phyloP scores from a whole-genome alignment of 2,888 invertebrate species.

The Pycnomerus fuliginosus region DNA sequence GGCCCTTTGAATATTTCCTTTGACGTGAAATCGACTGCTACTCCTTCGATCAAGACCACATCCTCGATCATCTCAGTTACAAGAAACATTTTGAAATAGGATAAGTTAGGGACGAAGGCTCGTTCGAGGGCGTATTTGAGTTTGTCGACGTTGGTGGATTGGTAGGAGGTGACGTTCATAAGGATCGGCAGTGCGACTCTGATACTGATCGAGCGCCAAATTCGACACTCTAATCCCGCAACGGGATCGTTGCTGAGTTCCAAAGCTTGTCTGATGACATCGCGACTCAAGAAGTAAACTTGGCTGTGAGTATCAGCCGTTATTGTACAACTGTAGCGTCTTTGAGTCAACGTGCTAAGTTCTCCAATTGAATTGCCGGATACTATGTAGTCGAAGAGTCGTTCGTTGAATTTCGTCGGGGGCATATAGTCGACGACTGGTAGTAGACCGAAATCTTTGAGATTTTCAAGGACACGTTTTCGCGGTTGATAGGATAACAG shows the following conservation, averaged over 20 bases:
- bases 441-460: constrained; percentile 50
- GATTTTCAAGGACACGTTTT: background rate
- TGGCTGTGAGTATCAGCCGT: constrained; percentile 62
- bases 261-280: constrained; percentile 54
- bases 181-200: constrained; percentile 30
- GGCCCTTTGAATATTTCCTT: constrained; percentile 59
- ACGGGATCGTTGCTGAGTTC: constrained; percentile 28
- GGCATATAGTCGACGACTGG: constrained; percentile 59
- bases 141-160: background rate
- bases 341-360: constrained; percentile 59
- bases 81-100: constrained; percentile 55
- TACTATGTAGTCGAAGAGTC: constrained; percentile 59
- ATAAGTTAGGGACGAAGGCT: constrained; percentile 58
- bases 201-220: constrained; percentile 42
- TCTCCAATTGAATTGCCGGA: constrained; percentile 64
- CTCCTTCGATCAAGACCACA: constrained; percentile 58
- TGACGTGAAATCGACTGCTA: constrained; percentile 57
- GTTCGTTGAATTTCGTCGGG: constrained; percentile 54
- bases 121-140: constrained; percentile 55
- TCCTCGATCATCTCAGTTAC: constrained; percentile 59
- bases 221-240: constrained; percentile 47
- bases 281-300: constrained; percentile 52
- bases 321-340: constrained; percentile 59
- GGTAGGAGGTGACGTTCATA: constrained; percentile 47
- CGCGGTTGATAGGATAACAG: background rate